These are phyloP conservation scores for Steatocranus sp. DNA, from an alignment of 2,797 vertebrate genomes.

Conservation along the genomic window DNA sequence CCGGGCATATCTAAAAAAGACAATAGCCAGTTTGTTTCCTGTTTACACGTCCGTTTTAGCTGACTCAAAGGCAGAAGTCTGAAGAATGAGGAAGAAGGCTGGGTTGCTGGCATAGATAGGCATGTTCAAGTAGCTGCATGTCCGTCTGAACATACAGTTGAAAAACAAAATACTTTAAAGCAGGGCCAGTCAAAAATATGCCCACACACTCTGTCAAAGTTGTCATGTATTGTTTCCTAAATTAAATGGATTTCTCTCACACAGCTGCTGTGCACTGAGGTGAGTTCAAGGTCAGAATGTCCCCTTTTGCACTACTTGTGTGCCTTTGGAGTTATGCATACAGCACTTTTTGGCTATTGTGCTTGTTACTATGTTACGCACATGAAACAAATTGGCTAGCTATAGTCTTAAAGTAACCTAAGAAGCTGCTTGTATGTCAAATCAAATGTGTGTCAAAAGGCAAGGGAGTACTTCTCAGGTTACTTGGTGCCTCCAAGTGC, in stretches of 20 bases:
- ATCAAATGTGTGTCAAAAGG: not conserved
- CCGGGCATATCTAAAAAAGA: not conserved
- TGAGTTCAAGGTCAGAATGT: not conserved
- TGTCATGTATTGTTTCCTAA: not conserved
- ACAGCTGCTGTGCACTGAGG: not conserved
- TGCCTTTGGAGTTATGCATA: not conserved
- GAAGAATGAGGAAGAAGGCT: constrained; percentile 25
- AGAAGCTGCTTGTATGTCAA: not conserved
- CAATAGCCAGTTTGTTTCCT: not conserved
- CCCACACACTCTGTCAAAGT: not conserved
- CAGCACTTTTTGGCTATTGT: not conserved
- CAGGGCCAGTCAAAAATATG: not conserved
- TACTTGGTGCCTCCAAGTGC: not conserved
- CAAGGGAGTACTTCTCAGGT: not conserved
- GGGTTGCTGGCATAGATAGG: not conserved
- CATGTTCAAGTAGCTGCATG: constrained; percentile 7
- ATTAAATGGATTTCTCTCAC: not conserved
- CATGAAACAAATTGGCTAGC: not conserved
- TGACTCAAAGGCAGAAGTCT: not conserved
- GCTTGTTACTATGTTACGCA: not conserved
- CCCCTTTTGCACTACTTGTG: not conserved
- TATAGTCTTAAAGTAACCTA: not conserved
- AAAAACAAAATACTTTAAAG: not conserved
- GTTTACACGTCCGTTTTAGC: not conserved
- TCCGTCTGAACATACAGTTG: constrained; percentile 4